Evolutionary conservation across 2,888 invertebrate species (phyloP), one percentile per base, ranked within the genome.

Genomic region (Drosophila robusta): DNA sequence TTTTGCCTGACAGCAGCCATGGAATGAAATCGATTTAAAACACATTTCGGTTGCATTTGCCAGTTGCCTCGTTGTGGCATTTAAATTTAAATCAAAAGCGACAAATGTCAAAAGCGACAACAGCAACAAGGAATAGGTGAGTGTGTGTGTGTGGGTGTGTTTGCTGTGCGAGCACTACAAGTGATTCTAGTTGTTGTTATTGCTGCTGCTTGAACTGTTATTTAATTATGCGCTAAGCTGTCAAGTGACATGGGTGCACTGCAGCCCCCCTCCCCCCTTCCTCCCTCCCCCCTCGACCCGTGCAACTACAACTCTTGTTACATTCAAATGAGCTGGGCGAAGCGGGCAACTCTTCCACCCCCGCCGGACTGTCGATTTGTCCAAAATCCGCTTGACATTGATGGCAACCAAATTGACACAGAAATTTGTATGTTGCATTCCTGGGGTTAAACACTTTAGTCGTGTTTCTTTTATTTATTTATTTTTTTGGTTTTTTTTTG

Each of bases 171-270:
- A 29, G 29, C 29, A 29, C 29, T 29, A 29, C 29, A 29, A 29
- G 29, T 29, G 29, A 9, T 9, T 9, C 29, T 9, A 29, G 56
- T 55, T 51, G 38, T 47, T 58, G 8, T 54, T 29, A 8, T 42
- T 32, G 50, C 38, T 47, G 58, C 39, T 57, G 54, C 45, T 63
- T 45, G 51, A 55, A 70, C 56, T 83, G 70, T 84, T 77, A 83
- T 84, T 87, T 78, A 87, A 83, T 83, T 83, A 83, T 87, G 81
- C 85, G 76, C 76, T 84, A 83, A 87, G 83, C 83, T 86, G 82
- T 86, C 87, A 86, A 83, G 62, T 78, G 83, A 83, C 87, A 84
- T 76, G 87, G 85, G 87, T 87, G 67, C 65, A 78, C 44, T 67
- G 47, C 29, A 62, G 36, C 44, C 41, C 44, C 47, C 47, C 56